phyloP scores from a whole-genome alignment of 2,113 vertebrate species.

The Lasiurus cinereus region DNA sequence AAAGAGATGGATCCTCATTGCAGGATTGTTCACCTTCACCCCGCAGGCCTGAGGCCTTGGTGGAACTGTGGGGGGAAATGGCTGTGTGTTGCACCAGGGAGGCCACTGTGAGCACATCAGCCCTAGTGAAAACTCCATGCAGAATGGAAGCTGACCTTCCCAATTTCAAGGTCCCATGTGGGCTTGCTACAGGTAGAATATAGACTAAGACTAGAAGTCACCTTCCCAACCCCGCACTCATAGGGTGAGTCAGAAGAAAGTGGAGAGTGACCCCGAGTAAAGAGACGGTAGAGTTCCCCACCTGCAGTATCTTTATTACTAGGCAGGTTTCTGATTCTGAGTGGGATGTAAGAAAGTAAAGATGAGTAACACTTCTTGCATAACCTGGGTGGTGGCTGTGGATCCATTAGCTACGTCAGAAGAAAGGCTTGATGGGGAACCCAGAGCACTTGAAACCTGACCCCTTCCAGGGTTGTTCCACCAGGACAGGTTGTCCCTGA shows the following conservation, averaged over 20 bases:
- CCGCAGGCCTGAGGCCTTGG: background rate
- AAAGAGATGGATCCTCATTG: background rate
- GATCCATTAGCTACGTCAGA: background rate
- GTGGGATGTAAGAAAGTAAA: background rate
- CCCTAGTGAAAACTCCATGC: background rate
- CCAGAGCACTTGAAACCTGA: background rate
- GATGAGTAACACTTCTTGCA: background rate
- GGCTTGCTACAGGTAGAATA: background rate
- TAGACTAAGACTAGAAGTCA: background rate
- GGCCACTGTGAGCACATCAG: background rate
- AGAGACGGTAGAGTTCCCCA: background rate
- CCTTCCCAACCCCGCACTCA: background rate
- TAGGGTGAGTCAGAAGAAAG: background rate
- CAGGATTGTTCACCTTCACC: background rate
- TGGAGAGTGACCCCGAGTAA: background rate
- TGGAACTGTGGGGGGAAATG: background rate
- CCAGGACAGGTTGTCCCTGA: background rate
- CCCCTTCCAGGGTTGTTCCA: background rate
- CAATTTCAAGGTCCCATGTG: background rate
- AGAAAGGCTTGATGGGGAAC: background rate
- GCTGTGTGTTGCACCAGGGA: background rate
- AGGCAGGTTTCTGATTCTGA: background rate
- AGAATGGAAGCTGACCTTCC: background rate
- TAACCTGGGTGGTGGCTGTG: background rate
- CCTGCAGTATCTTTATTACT: background rate